phyloP scores from a whole-genome alignment of 2,888 invertebrate species.

The Diarsia mendica region DNA sequence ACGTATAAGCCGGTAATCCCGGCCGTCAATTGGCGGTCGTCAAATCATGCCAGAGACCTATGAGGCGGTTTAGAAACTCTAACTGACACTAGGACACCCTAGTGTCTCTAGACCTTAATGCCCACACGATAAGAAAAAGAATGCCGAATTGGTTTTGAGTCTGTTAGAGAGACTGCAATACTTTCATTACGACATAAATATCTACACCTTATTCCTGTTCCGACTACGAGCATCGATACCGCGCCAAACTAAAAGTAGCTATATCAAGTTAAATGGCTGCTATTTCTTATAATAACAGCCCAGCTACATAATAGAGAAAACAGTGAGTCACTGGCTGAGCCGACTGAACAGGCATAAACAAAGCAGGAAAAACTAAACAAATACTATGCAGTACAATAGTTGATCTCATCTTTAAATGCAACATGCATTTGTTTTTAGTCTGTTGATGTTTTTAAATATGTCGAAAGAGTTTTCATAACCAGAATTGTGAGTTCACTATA shows the following conservation, averaged over 20 bases:
- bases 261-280: background rate
- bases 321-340: background rate
- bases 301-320: background rate
- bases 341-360: background rate
- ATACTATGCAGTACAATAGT: conserved; percentile 13
- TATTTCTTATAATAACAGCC: background rate
- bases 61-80: too few species aligned
- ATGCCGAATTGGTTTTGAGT: too few species aligned
- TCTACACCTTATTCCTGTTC: background rate
- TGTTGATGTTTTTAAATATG: conserved; percentile 5
- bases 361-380: conserved; percentile 2
- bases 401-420: conserved; percentile 10
- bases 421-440: background rate
- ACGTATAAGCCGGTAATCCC: too few species aligned
- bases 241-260: background rate
- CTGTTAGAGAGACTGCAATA: too few species aligned
- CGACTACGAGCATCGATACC: background rate
- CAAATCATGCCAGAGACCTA: too few species aligned
- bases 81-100: too few species aligned
- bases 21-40: too few species aligned
- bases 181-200: too few species aligned
- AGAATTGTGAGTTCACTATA: background rate
- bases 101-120: too few species aligned
- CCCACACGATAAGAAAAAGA: too few species aligned
- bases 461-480: background rate